Base-by-base conservation (phyloP, 2,888 invertebrate species). In the Eumacrocentrus americanus region DNA sequence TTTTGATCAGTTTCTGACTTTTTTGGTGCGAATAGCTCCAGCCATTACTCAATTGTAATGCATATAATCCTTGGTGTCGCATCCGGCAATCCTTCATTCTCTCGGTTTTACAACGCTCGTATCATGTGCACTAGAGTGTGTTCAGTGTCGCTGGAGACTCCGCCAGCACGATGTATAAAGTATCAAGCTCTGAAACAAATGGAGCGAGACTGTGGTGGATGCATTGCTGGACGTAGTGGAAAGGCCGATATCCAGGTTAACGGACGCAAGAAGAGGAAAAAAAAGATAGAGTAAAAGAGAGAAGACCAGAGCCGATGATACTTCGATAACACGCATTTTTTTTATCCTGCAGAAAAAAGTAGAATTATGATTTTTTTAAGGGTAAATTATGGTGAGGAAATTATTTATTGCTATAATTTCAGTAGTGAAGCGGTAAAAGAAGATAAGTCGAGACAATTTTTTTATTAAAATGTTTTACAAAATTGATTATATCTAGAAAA, bases 171-270 rank as follows among this genome's bases (percentile, higher is more conserved):
- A 35, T 56, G 23, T 38, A 56, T 37, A 25, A 23, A 42, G 25
- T 52, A 52, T 20, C 40, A 47, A 37, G 23, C 46, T 7, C 55
- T 23, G n/a, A 25, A 47, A 48, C 47, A 56, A 56, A 56, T 56
- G 56, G 56, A 47, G 47, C 56, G 38, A 37, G 23, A 38, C 22
- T 56, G 22, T n/a, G n/a, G 23, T 42, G 29, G 35, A 53, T 53
- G 29, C 22, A 54, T 46, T 18, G 18, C 44, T 35, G 34, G 20
- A 18, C 12, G 37, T 50, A 44, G 23, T 29, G 37, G 34, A 46
- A 55, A 55, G 37, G 16, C 56, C 37, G 56, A 56, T 56, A 56
- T 48, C 47, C 47, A 48, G 38, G 37, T 34, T 56, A 35, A 56
- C 47, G 18, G 22, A 37, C n/a, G 18, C 14, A 18, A 16, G 25